Base-by-base conservation (phyloP, 1,140 invertebrate species). In the Pararge aegeria region DNA sequence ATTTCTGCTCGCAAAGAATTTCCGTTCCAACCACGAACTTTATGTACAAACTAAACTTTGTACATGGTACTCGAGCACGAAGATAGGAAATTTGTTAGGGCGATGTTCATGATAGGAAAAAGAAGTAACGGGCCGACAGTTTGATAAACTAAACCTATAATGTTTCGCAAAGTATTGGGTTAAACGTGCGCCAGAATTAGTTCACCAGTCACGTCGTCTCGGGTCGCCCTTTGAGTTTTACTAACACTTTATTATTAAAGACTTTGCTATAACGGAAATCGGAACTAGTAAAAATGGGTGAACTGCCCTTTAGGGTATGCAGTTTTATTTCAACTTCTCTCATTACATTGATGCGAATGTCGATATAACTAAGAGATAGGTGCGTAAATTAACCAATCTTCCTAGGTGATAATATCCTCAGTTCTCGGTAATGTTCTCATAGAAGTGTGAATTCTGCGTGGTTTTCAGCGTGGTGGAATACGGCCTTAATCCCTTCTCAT, bases 121-220 rank as follows among this genome's bases (percentile, higher is more conserved):
- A 72, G 56, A 62, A 72, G 61, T 66, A 69, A 61, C 60, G 61
- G 69, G 59, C 68, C 66, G 70, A 69, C 71, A 57, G 68, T 81
- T 80, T 75, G 75, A 81, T 75, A 78, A 81, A 81, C 76, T 78
- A 75, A 70, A 67, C 61, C 70, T 67, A 73, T 80, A 76, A 78
- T 75, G 72, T 75, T 65, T 66, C 53, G 54, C 38, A 50, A 55
- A 75, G 71, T 70, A 74, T 69, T 70, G 70, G 57, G 12, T 27
- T 52, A 51, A 56, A 51, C 58, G 66, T 40, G 50, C 30, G 21
- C 34, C 55, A 13, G 50, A 66, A 75, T 83, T 64, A 46, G 66
- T 61, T 78, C 54, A 46, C 75, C 19, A 61, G 71, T 76, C 83
- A 82, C 80, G 80, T 82, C 38, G n/a, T 1, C 61, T 50, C 27